These are phyloP conservation scores for Pseudonaja textilis DNA, from an alignment of 2,113 vertebrate species.

Conservation along the genomic window DNA sequence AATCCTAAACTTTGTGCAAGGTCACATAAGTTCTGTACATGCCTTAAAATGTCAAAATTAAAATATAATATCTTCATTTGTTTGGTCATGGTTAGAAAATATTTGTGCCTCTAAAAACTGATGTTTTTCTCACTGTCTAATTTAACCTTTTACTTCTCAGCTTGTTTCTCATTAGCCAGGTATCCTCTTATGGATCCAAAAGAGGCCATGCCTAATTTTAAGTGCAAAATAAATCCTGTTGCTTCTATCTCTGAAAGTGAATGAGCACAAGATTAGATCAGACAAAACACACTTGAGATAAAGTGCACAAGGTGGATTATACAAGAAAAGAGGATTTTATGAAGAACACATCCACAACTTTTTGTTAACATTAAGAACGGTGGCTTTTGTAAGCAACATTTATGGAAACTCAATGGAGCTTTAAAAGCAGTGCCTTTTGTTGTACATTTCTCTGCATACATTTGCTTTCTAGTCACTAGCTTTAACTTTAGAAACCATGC, in stretches of 20 bases:
- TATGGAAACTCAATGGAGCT: conserved; percentile 90
- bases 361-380: conserved; percentile 92
- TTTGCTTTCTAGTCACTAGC: conserved; percentile 87
- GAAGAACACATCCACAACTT: conserved; percentile 96
- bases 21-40: background rate
- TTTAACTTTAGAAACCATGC: conserved; percentile 86
- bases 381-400: conserved; percentile 89
- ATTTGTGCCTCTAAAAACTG: conserved; percentile 58
- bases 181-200: conserved; percentile 84
- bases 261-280: conserved; percentile 92
- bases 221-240: conserved; percentile 92
- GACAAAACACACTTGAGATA: conserved; percentile 97
- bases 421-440: conserved; percentile 96
- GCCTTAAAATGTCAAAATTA: conserved; percentile 49
- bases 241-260: conserved; percentile 84
- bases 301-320: conserved; percentile 97
- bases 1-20: conserved; percentile 11
- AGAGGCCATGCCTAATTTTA: conserved; percentile 85
- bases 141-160: conserved; percentile 69
- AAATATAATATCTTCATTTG: conserved; percentile 43
- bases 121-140: conserved; percentile 64
- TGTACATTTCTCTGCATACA: conserved; percentile 98
- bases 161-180: conserved; percentile 88
- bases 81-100: conserved; percentile 57
- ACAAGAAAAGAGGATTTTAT: conserved; percentile 98